These are phyloP conservation scores for Ips typographus DNA, from an alignment of 1,140 invertebrate genomes.

Conservation along the genomic window DNA sequence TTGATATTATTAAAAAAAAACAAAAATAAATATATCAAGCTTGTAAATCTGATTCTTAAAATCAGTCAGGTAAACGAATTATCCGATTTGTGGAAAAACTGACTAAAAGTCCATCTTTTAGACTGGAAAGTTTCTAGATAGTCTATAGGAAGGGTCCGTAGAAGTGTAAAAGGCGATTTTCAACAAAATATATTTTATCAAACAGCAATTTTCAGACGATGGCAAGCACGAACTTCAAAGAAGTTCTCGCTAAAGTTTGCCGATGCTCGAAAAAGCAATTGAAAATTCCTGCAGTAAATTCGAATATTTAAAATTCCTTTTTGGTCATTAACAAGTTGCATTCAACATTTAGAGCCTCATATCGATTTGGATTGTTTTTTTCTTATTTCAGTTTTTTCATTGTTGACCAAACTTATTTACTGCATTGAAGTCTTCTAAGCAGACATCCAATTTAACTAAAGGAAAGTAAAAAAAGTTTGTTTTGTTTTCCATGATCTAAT, in stretches of 20 bases:
- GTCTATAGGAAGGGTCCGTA: not conserved
- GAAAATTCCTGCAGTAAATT: conserved; percentile 25
- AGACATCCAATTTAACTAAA: conserved; percentile 29
- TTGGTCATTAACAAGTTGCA: conserved; percentile 15
- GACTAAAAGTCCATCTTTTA: no score
- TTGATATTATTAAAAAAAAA: no score
- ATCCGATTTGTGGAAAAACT: no score
- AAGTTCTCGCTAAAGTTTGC: conserved; percentile 21
- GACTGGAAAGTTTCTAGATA: no score
- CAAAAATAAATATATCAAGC: no score
- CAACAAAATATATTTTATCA: conserved; percentile 6
- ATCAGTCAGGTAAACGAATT: no score
- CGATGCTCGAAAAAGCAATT: conserved; percentile 10
- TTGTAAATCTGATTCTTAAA: no score
- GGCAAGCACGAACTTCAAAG: conserved; percentile 22
- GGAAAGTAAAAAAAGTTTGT: conserved; percentile 26
- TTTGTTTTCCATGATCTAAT: conserved; percentile 26
- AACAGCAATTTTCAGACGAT: conserved; percentile 6
- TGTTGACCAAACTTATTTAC: not conserved
- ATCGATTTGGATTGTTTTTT: not conserved
- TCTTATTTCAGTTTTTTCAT: not conserved
- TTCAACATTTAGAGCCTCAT: not conserved
- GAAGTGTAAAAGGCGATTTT: conserved; percentile 12
- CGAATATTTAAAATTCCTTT: conserved; percentile 28
- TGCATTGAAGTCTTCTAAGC: not conserved